Percentiles rank a stretch among this genome's conserved stretches.
Conservation (phyloP, 2,888 invertebrate species). For the Spodoptera littoralis region DNA sequence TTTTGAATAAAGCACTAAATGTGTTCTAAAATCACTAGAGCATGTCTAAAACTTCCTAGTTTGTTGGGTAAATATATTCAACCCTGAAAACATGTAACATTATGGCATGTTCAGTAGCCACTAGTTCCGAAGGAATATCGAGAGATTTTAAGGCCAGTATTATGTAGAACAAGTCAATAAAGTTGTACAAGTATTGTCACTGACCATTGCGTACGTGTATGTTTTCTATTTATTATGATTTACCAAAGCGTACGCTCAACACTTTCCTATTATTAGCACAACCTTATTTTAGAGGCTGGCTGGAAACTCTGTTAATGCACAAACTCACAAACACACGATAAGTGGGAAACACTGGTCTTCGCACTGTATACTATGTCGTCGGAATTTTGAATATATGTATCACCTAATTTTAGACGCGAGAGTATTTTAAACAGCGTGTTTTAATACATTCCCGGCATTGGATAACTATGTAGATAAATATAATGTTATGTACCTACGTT, state of each 20-base stretch:
- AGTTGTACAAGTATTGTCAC: constrained; percentile 38
- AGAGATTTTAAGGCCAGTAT: too few relatives aligned
- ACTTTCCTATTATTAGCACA: constrained; percentile 72
- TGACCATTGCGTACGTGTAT: constrained; percentile 60
- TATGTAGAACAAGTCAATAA: too few relatives aligned
- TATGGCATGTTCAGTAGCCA: not conserved
- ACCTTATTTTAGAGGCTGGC: constrained; percentile 75
- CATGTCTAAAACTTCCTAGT: constrained; percentile 1
- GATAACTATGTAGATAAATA: constrained; percentile 28
- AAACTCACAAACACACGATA: constrained; percentile 54
- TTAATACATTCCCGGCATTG: constrained; percentile 42
- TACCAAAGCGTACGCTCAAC: constrained; percentile 69
- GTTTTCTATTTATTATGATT: constrained; percentile 76
- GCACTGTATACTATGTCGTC: constrained; percentile 41
- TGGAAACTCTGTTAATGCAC: constrained; percentile 58
- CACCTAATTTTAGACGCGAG: constrained; percentile 41
- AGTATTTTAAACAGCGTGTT: constrained; percentile 47
- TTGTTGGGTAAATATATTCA: not conserved
- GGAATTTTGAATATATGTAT: constrained; percentile 45
- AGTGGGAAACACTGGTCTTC: constrained; percentile 50
- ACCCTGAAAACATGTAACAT: constrained; percentile 1
- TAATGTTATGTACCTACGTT: not conserved
- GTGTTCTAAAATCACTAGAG: constrained; percentile 6
- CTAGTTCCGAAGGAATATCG: too few relatives aligned
- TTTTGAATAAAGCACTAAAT: constrained; percentile 1